phyloP scores from a whole-genome alignment of 2,888 invertebrate genomes.

The Operophtera brumata region DNA sequence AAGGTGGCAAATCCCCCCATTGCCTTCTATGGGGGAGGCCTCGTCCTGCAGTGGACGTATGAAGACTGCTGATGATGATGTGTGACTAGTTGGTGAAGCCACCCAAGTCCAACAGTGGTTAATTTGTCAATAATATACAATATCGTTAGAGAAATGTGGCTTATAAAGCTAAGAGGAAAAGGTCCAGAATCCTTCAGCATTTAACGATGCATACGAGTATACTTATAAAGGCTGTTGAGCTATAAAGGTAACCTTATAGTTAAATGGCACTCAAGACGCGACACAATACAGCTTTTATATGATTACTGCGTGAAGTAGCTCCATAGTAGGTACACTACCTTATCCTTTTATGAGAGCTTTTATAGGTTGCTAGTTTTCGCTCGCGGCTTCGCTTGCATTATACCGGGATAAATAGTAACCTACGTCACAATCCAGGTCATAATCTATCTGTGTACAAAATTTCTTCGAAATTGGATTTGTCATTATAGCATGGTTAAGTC shows the following conservation, averaged over 20 bases:
- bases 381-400: background rate
- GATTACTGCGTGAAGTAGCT: background rate
- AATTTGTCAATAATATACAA: too few species aligned
- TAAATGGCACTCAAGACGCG: background rate
- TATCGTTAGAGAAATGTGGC: too few species aligned
- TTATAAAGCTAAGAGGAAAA: background rate
- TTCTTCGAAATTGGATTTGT: too few species aligned
- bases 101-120: too few species aligned
- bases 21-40: too few species aligned
- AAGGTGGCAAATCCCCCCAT: too few species aligned
- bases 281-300: slow-evolving; percentile 9
- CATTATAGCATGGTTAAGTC: too few species aligned
- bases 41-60: too few species aligned
- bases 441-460: too few species aligned
- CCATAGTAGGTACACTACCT: background rate
- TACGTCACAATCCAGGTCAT: too few species aligned
- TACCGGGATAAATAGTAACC: background rate
- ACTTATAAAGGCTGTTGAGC: background rate
- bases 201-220: background rate
- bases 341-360: slow-evolving; percentile 5
- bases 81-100: too few species aligned
- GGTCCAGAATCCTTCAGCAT: background rate
- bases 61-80: too few species aligned
- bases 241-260: background rate
- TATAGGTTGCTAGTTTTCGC: slow-evolving; percentile 2